These are phyloP conservation scores for Drosophila ananassae DNA, from an alignment of 1,140 invertebrate genomes.

Conservation along the genomic window DNA sequence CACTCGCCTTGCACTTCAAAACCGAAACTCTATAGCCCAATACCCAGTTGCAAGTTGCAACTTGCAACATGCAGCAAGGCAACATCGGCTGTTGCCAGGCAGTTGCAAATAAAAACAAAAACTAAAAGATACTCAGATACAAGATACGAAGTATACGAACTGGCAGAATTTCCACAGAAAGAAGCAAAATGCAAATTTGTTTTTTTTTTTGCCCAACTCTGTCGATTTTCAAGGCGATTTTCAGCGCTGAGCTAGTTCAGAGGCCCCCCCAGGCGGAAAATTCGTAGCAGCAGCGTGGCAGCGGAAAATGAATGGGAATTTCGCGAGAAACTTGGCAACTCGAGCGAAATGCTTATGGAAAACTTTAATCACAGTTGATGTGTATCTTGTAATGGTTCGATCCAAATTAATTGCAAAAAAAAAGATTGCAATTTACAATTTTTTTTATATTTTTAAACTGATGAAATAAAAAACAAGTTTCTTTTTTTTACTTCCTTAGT, in stretches of 20 bases:
- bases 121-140: not conserved
- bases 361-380: conserved; percentile 19
- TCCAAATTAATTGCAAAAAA: not conserved
- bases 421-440: not conserved
- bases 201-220: conserved; percentile 14
- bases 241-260: not conserved
- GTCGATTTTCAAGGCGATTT: conserved; percentile 1
- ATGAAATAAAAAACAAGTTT: not conserved
- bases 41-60: conserved; percentile 43
- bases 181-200: conserved; percentile 39
- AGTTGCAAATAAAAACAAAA: too few relatives aligned
- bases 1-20: conserved; percentile 45
- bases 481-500: conserved; percentile 5
- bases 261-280: conserved; percentile 1
- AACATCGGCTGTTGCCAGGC: too few relatives aligned
- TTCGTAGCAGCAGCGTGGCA: not conserved
- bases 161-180: conserved; percentile 35
- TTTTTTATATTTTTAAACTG: not conserved
- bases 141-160: conserved; percentile 18
- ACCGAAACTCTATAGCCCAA: conserved; percentile 36
- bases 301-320: conserved; percentile 20
- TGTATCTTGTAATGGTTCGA: not conserved
- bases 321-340: conserved; percentile 17
- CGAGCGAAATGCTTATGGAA: conserved; percentile 12
- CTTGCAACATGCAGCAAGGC: conserved; percentile 1